Percentiles rank a stretch among this genome's conserved stretches.
Conservation (phyloP, 30 jellyfish, hydroid and myxozoan species). For the Aurelia aurita region DNA sequence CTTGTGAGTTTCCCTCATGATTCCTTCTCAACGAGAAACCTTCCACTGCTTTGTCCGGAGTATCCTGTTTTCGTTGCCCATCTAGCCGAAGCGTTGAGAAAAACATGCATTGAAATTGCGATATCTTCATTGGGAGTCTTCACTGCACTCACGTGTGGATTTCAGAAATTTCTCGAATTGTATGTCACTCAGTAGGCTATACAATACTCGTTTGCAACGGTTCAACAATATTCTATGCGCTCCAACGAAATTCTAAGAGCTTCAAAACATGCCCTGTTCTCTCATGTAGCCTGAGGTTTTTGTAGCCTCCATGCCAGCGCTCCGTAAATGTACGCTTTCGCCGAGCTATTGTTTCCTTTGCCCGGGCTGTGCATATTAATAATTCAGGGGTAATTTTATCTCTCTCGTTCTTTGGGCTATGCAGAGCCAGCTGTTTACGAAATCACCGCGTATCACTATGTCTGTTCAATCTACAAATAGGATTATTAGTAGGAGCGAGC, state of each 20-base stretch:
- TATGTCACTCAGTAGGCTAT: slow-evolving; percentile 59
- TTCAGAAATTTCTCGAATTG: slow-evolving; percentile 63
- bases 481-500: slow-evolving; percentile 35
- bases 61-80: slow-evolving; percentile 61
- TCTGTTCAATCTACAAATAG: slow-evolving; percentile 46
- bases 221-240: slow-evolving; percentile 59
- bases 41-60: slow-evolving; percentile 34
- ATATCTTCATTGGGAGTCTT: slow-evolving; percentile 64
- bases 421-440: slow-evolving; percentile 63
- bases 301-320: slow-evolving; percentile 56
- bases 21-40: slow-evolving; percentile 23
- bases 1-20: slow-evolving; percentile 6
- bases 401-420: slow-evolving; percentile 13
- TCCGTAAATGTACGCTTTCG: slow-evolving; percentile 38
- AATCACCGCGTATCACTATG: slow-evolving; percentile 73
- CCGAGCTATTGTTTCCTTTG: slow-evolving; percentile 51
- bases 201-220: slow-evolving; percentile 55
- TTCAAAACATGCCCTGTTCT: slow-evolving; percentile 23
- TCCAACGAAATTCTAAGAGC: slow-evolving; percentile 60
- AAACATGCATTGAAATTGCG: slow-evolving; percentile 60
- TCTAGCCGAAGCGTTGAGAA: slow-evolving; percentile 35
- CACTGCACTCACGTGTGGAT: slow-evolving; percentile 54
- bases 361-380: slow-evolving; percentile 56
- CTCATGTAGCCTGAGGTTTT: slow-evolving; percentile 36
- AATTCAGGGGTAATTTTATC: slow-evolving; percentile 22